A percentile compares a stretch with the other conserved stretches of the same genome.
Conservation (phyloP, 1,140 invertebrate species). For the Archegozetes longisetosus region DNA sequence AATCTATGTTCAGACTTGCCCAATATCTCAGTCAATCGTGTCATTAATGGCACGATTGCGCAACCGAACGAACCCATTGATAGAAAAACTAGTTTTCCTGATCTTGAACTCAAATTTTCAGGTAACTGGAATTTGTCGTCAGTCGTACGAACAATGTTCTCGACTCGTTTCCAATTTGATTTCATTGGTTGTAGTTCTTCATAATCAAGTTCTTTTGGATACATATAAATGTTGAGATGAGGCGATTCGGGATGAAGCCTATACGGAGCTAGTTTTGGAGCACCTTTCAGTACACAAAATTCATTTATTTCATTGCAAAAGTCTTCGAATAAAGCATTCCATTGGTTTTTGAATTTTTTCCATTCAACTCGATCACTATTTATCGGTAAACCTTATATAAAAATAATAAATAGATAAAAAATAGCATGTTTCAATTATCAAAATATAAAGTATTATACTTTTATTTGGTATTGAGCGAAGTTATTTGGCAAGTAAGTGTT, state of each 20-base stretch:
- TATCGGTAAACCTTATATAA: no score
- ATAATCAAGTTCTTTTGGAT: conserved; percentile 5
- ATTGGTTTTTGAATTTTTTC: not conserved
- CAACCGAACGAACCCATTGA: conserved; percentile 19
- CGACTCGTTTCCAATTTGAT: not conserved
- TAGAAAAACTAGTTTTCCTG: conserved; percentile 14
- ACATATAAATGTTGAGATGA: conserved; percentile 13
- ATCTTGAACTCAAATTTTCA: not conserved
- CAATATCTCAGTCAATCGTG: not conserved
- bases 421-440: no score
- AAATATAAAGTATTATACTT: no score
- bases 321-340: not conserved
- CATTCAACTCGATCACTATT: not conserved
- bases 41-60: conserved; percentile 16
- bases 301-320: not conserved
- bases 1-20: conserved; percentile 6
- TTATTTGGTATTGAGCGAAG: no score
- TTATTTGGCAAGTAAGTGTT: no score
- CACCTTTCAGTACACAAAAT: not conserved
- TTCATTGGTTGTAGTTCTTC: not conserved
- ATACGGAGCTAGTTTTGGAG: not conserved
- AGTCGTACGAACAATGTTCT: conserved; percentile 5
- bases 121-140: conserved; percentile 8
- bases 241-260: conserved; percentile 8
- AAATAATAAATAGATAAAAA: no score